phyloP scores from a whole-genome alignment of 2,113 vertebrate species.

The Misgurnus mizolepis region DNA sequence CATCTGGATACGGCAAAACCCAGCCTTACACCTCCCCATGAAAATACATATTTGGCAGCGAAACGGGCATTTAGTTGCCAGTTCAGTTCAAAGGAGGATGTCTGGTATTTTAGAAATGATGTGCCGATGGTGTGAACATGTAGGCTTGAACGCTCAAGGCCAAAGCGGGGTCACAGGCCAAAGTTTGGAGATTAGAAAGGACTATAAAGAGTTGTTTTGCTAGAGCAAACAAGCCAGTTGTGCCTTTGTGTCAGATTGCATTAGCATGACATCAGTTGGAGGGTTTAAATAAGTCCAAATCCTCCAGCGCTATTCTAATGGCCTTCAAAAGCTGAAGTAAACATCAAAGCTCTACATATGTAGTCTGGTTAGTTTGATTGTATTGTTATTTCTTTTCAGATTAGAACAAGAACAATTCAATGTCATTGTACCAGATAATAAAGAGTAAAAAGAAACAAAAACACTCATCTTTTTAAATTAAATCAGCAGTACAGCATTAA shows the following conservation, averaged over 20 bases:
- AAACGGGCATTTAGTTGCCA: neutral
- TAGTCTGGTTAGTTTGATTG: neutral
- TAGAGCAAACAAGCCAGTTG: conserved; percentile 33
- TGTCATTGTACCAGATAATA: neutral
- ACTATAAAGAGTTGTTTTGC: conserved; percentile 18
- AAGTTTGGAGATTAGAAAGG: conserved; percentile 21
- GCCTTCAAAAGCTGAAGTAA: conserved; percentile 12
- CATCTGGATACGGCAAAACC: conserved; percentile 14
- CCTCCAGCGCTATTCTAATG: conserved; percentile 22
- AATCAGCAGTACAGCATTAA: neutral
- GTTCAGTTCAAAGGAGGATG: conserved; percentile 11
- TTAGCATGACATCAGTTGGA: conserved; percentile 38
- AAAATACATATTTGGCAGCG: conserved; percentile 26
- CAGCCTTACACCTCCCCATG: neutral
- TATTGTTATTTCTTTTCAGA: conserved; percentile 8
- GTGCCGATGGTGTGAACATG: neutral
- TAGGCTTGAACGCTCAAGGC: neutral
- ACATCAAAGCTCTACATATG: conserved; percentile 27
- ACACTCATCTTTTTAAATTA: neutral
- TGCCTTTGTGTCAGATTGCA: conserved; percentile 36
- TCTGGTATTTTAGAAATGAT: conserved; percentile 29
- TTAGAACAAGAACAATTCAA: conserved; percentile 7
- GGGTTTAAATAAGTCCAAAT: conserved; percentile 28
- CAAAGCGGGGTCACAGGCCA: neutral
- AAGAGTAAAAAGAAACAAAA: neutral